Evolutionary conservation across 2,888 invertebrate genomes (phyloP), one percentile per base, ranked within the genome.

Genomic region (Xylota segnis): DNA sequence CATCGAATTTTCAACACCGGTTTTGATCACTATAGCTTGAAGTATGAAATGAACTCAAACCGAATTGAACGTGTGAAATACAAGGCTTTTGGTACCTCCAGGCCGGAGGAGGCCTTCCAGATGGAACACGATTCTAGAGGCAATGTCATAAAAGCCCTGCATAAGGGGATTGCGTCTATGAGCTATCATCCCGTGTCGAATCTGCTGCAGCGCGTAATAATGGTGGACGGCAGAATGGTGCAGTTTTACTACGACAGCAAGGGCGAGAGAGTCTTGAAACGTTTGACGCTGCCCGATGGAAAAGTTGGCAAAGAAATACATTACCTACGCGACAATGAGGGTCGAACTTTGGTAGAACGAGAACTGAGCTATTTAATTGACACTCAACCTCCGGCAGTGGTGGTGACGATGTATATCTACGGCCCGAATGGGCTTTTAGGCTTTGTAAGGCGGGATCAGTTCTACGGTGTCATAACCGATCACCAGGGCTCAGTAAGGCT

Each of bases 401-500:
- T 52, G 6, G 54, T 82, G 3, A 82, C 82, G 7, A 63, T 70
- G 68, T 82, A 75, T 29, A 29, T 82, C 32, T 82, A 75, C 34
- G 63, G 75, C 18, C 12, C 68, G 4, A 68, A 50, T 9, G 82
- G 82, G 3, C 37, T 82, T 2, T 27, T 76, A 3, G 82, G 82
- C 0, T 82, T 82, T 7, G 27, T 75, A 5, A 37, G 82, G n/a
- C 50, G 70, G 12, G 63, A 87, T 81, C 65, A 32, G 18, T 88
- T 88, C 2, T 68, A 82, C 37, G 79, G 79, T 50, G 78, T 83
- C 0, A 29, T 78, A 10, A 88, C 87, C 2, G 89, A 89, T 74
- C 88, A 89, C 34, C 61, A 70, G 6, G 89, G 89, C 0, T 89
- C 89, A 0, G 63, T 83, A 4, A 34, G 89, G 16, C 27, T 88